These are phyloP conservation scores for Girardinichthys multiradiatus DNA, from an alignment of 2,113 vertebrate species.

Conservation along the genomic window DNA sequence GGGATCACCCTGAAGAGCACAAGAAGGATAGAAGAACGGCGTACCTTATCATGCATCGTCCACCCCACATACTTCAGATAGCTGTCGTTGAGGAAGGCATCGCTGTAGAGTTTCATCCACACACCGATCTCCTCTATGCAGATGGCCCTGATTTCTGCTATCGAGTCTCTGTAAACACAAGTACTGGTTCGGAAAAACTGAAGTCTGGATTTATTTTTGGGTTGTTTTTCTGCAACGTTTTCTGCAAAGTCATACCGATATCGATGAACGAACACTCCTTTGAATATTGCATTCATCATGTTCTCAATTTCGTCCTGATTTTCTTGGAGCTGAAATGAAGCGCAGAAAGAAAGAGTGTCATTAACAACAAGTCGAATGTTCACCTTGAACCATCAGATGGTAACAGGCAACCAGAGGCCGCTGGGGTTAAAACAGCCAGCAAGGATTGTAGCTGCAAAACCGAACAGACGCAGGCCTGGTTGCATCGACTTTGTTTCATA, in stretches of 20 bases:
- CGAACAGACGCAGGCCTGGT: conserved; percentile 72
- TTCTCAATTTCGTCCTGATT: conserved; percentile 99
- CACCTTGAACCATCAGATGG: neutral
- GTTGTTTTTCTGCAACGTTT: neutral
- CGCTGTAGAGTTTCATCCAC: conserved; percentile 99
- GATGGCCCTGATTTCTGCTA: conserved; percentile 98
- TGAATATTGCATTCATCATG: conserved; percentile 99
- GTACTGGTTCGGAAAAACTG: neutral
- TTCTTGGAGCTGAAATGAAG: conserved; percentile 93
- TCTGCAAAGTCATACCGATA: conserved; percentile 86
- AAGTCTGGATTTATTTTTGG: neutral
- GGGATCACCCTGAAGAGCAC: neutral
- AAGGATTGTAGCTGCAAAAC: conserved; percentile 35
- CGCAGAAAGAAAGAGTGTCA: conserved; percentile 1
- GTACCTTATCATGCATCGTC: conserved; percentile 99
- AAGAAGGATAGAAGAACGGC: neutral
- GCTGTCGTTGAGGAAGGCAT: conserved; percentile 99
- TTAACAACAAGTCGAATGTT: conserved; percentile 1
- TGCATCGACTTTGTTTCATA: conserved; percentile 60
- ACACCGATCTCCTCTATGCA: conserved; percentile 99
- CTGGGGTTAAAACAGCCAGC: conserved; percentile 35
- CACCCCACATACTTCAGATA: conserved; percentile 99
- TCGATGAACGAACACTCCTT: conserved; percentile 99
- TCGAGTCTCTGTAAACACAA: conserved; percentile 86
- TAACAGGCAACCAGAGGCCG: conserved; percentile 13